Conservation (phyloP, 1,140 invertebrate genomes). For the Euwallacea fornicatus region DNA sequence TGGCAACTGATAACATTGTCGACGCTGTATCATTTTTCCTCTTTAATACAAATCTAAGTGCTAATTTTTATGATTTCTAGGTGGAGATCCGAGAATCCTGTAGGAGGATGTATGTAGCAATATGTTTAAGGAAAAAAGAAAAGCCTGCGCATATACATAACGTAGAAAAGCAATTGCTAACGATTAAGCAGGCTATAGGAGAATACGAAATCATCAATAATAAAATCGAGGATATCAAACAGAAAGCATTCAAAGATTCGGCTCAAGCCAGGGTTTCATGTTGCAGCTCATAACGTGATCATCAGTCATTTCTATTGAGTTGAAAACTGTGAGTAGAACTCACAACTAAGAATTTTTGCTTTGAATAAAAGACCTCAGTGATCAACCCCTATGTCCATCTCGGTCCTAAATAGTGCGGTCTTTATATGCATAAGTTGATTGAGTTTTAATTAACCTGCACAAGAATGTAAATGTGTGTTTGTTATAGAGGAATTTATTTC, state of each 20-base stretch:
- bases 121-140: conserved; percentile 34
- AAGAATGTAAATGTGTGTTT: too few relatives aligned
- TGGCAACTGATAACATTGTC: conserved; percentile 11
- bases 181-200: conserved; percentile 34
- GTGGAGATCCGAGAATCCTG: conserved; percentile 29
- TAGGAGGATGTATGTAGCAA: conserved; percentile 32
- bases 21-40: conserved; percentile 8
- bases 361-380: too few relatives aligned
- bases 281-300: too few relatives aligned
- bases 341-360: too few relatives aligned
- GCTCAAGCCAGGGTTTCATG: conserved; percentile 16
- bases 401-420: too few relatives aligned
- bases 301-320: too few relatives aligned
- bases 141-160: conserved; percentile 17
- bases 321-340: too few relatives aligned
- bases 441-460: too few relatives aligned
- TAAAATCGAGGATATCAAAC: conserved; percentile 14
- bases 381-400: too few relatives aligned
- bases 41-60: too few relatives aligned
- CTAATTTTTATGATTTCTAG: conserved; percentile 6
- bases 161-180: conserved; percentile 30
- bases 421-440: too few relatives aligned
- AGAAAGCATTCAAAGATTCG: conserved; percentile 14
- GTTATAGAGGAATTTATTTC: too few relatives aligned
- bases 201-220: conserved; percentile 35